Evolutionary conservation across 2,888 invertebrate species (phyloP).

Genomic region (Callimorpha dominula): DNA sequence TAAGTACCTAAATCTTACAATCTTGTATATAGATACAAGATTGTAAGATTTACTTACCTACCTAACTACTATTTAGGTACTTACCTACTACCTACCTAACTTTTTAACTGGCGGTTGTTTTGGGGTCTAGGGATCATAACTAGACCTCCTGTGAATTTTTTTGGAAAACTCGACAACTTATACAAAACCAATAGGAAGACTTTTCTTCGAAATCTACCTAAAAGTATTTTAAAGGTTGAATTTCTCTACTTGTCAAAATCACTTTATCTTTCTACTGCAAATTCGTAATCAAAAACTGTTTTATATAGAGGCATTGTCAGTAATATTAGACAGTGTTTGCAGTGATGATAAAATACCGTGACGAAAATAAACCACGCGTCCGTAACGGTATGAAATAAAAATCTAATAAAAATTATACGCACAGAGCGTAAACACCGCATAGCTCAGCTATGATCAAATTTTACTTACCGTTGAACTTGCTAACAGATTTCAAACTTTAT

Average conservation of each 20-base stretch:
- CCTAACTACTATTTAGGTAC: too few species aligned
- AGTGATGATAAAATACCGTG: conserved; percentile 6
- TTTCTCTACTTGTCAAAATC: not conserved
- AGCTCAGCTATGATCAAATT: conserved; percentile 20
- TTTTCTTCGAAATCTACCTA: too few species aligned
- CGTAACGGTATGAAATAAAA: conserved; percentile 36
- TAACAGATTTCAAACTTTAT: conserved; percentile 34
- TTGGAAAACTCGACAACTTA: too few species aligned
- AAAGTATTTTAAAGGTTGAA: not conserved
- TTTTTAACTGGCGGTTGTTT: too few species aligned
- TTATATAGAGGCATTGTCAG: not conserved
- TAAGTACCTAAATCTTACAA: too few species aligned
- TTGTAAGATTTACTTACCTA: too few species aligned
- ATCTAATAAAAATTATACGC: conserved; percentile 46
- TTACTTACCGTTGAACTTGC: conserved; percentile 4
- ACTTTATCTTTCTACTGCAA: not conserved
- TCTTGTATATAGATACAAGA: too few species aligned
- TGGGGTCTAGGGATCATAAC: too few species aligned
- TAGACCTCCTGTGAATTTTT: too few species aligned
- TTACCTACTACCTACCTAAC: too few species aligned
- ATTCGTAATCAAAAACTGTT: not conserved
- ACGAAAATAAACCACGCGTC: conserved; percentile 38
- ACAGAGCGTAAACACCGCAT: conserved; percentile 42
- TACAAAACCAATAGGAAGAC: too few species aligned
- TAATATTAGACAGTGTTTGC: conserved; percentile 10